phyloP scores from a whole-genome alignment of 2,113 vertebrate species.

The Trachemys scripta region DNA sequence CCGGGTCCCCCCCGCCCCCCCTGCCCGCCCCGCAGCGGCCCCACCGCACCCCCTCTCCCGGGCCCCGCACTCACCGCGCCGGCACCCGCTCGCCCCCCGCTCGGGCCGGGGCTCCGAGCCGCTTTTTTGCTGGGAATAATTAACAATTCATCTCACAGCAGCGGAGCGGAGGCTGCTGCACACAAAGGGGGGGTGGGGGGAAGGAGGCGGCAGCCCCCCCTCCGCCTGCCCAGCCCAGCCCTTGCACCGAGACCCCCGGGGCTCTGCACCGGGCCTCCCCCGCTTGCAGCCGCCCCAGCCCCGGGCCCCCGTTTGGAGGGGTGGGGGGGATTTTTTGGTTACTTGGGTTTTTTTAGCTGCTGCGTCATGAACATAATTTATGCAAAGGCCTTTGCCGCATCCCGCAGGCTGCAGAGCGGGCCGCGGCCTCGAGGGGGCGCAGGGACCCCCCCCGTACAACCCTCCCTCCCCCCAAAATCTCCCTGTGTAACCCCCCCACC shows the following conservation, averaged over 20 bases:
- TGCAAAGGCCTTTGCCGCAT: conserved; percentile 91
- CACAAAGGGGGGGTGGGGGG: conserved; percentile 77
- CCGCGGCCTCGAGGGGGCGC: conserved; percentile 67
- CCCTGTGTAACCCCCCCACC: neutral
- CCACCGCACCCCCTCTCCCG: neutral
- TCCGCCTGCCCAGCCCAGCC: neutral
- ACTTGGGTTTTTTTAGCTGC: conserved; percentile 91
- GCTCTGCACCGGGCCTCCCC: conserved; percentile 16
- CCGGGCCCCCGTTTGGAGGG: neutral
- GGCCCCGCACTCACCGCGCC: neutral
- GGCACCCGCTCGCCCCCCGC: neutral
- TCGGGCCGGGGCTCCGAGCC: neutral
- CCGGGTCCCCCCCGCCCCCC: conserved; percentile 46
- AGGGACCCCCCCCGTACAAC: neutral
- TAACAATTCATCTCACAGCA: conserved; percentile 89
- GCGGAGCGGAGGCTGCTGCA: conserved; percentile 80
- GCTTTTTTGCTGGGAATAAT: conserved; percentile 79
- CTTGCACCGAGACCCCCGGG: neutral
- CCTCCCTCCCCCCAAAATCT: neutral
- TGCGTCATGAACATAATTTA: conserved; percentile 99
- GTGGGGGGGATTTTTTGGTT: conserved; percentile 37
- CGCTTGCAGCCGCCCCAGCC: neutral
- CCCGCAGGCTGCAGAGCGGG: conserved; percentile 81
- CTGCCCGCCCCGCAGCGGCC: conserved; percentile 32
- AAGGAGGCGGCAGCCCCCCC: conserved; percentile 29